Evolutionary conservation across 2,113 vertebrate species (phyloP).

Genomic region (Chaetodon auriga): DNA sequence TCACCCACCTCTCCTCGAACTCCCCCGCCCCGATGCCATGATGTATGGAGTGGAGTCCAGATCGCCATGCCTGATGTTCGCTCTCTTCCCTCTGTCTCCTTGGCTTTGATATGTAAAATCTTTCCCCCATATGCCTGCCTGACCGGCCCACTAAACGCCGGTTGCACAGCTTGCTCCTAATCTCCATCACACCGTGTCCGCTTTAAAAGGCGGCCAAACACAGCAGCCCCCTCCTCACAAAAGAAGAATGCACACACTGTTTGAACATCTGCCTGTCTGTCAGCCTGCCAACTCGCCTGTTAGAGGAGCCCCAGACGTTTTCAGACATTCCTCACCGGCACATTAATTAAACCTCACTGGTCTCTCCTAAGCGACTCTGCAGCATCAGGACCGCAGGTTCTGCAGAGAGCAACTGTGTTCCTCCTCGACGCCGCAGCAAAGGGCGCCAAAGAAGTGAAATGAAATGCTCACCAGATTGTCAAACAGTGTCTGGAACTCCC

Average conservation of each 20-base stretch:
- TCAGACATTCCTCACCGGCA: constrained; percentile 35
- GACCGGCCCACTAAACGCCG: constrained; percentile 43
- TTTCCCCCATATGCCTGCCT: constrained; percentile 20
- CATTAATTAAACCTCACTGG: constrained; percentile 44
- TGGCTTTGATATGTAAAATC: constrained; percentile 76
- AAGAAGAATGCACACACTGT: constrained; percentile 49
- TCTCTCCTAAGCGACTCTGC: constrained; percentile 10
- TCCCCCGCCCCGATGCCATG: background rate
- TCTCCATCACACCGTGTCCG: constrained; percentile 62
- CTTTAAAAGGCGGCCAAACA: constrained; percentile 59
- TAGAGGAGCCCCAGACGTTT: constrained; percentile 35
- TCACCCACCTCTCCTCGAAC: background rate
- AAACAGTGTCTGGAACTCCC: background rate
- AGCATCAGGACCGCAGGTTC: constrained; percentile 10
- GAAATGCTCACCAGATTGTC: background rate
- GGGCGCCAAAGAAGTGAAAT: background rate
- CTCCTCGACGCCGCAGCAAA: constrained; percentile 3
- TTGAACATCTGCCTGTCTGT: constrained; percentile 72
- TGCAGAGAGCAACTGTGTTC: background rate
- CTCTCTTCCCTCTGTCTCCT: constrained; percentile 32
- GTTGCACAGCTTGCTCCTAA: constrained; percentile 61
- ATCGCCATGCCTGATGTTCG: constrained; percentile 47
- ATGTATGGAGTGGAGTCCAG: constrained; percentile 13
- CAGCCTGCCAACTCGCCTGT: constrained; percentile 47
- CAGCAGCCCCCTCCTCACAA: constrained; percentile 50